Percentiles rank a stretch among this genome's conserved stretches.
phyloP scores from a whole-genome alignment of 2,797 vertebrate species.

The Sorex maritimensis region DNA sequence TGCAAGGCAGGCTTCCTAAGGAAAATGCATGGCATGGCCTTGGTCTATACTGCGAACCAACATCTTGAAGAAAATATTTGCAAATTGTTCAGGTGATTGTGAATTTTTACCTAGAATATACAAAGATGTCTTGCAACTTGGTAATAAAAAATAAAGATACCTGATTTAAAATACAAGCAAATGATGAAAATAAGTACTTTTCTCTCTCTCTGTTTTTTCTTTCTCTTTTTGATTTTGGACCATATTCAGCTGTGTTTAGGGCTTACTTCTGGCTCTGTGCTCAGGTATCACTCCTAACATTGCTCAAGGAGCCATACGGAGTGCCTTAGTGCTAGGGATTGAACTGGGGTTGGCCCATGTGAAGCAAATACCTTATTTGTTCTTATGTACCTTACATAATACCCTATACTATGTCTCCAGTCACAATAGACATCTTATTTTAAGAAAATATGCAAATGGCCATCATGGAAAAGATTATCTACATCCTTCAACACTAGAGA shows the following conservation, averaged over 20 bases:
- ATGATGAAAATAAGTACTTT: neutral
- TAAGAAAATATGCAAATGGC: neutral
- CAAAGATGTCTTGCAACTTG: neutral
- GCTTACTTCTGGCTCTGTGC: too few species aligned
- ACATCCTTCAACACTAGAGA: neutral
- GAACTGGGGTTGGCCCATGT: too few species aligned
- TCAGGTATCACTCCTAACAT: too few species aligned
- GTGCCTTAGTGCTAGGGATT: too few species aligned
- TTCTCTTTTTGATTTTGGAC: neutral
- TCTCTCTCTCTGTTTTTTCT: neutral
- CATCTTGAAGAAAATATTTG: constrained; percentile 21
- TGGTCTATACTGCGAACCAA: neutral
- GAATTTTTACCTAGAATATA: neutral
- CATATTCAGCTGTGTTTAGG: too few species aligned
- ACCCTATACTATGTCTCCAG: too few species aligned
- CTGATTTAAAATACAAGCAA: neutral
- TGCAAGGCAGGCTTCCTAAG: neutral
- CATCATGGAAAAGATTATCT: neutral
- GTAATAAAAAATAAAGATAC: constrained; percentile 14
- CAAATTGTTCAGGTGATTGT: neutral
- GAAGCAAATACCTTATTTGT: too few species aligned
- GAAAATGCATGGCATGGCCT: neutral
- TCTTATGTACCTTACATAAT: too few species aligned
- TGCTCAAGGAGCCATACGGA: too few species aligned
- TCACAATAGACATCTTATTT: neutral